Percentiles rank a stretch among this genome's conserved stretches.
Conservation (phyloP, 2,113 vertebrate genomes). For the Coracopsis vasa region DNA sequence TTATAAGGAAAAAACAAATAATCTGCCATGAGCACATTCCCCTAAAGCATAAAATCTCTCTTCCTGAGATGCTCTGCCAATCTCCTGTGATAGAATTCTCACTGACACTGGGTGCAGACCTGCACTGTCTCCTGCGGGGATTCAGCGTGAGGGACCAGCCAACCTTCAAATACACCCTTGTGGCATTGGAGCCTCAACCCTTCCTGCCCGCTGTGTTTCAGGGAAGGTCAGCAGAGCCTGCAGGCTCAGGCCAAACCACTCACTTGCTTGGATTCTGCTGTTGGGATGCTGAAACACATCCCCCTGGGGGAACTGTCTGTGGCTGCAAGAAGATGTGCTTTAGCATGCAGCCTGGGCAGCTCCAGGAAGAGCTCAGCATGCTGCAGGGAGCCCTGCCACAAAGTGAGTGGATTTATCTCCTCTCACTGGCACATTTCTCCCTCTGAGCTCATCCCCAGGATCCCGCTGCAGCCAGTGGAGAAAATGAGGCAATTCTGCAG, state of each 20-base stretch:
- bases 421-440: not conserved
- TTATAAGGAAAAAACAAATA: not conserved
- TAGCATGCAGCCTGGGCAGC: not conserved
- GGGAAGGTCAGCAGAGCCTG: not conserved
- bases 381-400: not conserved
- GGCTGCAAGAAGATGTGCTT: not conserved
- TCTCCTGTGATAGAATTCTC: not conserved
- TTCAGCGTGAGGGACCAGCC: not conserved
- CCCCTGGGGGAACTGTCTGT: fast-evolving
- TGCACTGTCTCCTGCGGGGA: not conserved
- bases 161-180: not conserved
- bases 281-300: not conserved
- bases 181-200: not conserved
- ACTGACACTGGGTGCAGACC: not conserved
- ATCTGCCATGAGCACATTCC: fast-evolving
- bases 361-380: not conserved
- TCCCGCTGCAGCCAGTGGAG: not conserved
- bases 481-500: not conserved
- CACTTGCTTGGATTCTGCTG: not conserved
- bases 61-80: not conserved
- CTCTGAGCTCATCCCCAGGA: not conserved
- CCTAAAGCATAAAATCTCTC: not conserved
- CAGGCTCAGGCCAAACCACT: not conserved
- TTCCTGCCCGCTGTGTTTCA: not conserved
- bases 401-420: not conserved